phyloP scores from a whole-genome alignment of 2,797 vertebrate genomes.

The Melanotaenia nigrans region DNA sequence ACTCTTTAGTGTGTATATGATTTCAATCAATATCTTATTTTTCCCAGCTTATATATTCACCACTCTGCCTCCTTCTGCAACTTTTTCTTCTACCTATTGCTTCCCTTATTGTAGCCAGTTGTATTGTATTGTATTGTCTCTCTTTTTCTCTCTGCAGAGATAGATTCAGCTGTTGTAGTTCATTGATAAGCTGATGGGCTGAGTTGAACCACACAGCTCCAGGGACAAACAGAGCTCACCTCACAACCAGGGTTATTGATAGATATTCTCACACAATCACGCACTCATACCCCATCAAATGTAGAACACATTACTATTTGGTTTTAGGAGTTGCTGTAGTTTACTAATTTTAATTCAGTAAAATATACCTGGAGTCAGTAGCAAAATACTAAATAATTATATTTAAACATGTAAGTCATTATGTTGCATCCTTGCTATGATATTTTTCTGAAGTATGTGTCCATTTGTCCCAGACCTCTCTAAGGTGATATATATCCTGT shows the following conservation, averaged over 20 bases:
- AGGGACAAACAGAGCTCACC: constrained; percentile 28
- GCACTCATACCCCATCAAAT: neutral
- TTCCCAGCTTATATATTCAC: neutral
- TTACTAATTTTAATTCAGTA: neutral
- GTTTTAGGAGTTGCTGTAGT: neutral
- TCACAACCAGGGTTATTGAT: constrained; percentile 32
- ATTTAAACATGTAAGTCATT: neutral
- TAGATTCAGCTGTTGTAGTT: constrained; percentile 38
- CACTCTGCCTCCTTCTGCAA: constrained; percentile 3
- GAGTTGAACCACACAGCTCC: constrained; percentile 45
- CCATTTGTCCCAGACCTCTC: constrained; percentile 2
- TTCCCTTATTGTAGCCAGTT: neutral
- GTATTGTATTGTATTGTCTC: neutral
- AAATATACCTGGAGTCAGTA: neutral
- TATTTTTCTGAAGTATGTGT: constrained; percentile 4
- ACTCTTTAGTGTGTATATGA: neutral
- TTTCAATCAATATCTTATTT: neutral
- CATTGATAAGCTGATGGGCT: constrained; percentile 57
- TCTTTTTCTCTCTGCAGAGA: constrained; percentile 24
- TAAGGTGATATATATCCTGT: constrained; percentile 37
- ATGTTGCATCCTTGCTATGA: neutral
- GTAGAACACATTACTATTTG: constrained; percentile 2
- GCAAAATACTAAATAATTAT: neutral
- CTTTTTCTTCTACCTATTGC: constrained; percentile 3
- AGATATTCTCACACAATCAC: neutral